Evolutionary conservation across 2,113 vertebrate species (phyloP), one percentile per base, ranked within the genome.

Genomic region (Bujurquina vittata): DNA sequence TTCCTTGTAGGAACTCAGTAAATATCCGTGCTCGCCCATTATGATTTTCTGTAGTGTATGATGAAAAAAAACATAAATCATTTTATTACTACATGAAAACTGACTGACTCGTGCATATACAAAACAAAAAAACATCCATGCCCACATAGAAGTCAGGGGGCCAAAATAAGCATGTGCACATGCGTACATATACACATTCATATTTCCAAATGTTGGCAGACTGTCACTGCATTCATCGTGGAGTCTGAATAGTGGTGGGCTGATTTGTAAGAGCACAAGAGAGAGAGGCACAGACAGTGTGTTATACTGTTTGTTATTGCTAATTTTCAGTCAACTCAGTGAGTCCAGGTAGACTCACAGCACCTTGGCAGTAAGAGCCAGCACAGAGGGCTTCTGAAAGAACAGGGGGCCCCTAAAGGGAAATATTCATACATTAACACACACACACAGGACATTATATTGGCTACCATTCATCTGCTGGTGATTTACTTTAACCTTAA

Each of bases 311-410:
- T 92, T 93, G 75, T 88, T 89, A 61, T 58, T 79, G 81, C 84
- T 87, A 87, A 88, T 85, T 90, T 86, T 82, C 61, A 79, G 81
- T 89, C 79, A 65, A 80, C 88, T 87, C 72, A 67, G 60, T 59
- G 65, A 76, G 40, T 84, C 84, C 86, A 77, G 84, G 78, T 81
- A 77, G 77, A 86, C 74, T 69, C 9, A 2, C 12, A 33, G 84
- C 35, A 73, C 63, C 67, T 17, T 29, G 43, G 85, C 86, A 90
- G 81, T 85, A 90, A 82, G 77, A 89, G 84, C 60, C 83, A 81
- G 73, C 77, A 65, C 78, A 58, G 43, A 87, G 65, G 57, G 54
- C 62, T 72, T 62, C 58, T 84, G 54, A 40, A 29, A 62, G 62
- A 79, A 81, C 22, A 4, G 33, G 63, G 31, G 58, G 80, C 75